A percentile compares a stretch with the other conserved stretches of the same genome.
Evolutionary conservation across 2,888 invertebrate species (phyloP).

Genomic region (Epinotia brunnichana): DNA sequence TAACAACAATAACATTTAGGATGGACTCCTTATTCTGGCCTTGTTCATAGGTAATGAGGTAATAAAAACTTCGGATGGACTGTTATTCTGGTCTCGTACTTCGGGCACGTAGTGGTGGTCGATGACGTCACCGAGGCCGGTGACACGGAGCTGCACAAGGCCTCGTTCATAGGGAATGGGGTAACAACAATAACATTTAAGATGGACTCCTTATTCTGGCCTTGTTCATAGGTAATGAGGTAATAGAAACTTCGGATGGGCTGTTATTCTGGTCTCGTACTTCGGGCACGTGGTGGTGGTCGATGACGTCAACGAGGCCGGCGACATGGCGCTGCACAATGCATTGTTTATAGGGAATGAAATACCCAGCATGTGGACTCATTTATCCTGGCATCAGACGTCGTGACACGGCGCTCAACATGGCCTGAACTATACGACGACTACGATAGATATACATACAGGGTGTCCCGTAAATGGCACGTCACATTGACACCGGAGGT

Average conservation of each 20-base stretch:
- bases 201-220: no score
- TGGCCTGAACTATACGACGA: no score
- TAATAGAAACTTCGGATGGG: conserved; percentile 88
- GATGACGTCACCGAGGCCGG: conserved; percentile 86
- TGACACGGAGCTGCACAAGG: conserved; percentile 87
- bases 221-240: no score
- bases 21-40: no score
- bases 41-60: no score
- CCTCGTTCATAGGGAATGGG: conserved; percentile 87
- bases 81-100: conserved; percentile 87
- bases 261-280: conserved; percentile 87
- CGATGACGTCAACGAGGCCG: conserved; percentile 85
- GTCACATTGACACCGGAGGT: no score
- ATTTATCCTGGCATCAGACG: no score
- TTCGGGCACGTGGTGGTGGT: conserved; percentile 87
- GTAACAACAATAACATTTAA: conserved; percentile 66
- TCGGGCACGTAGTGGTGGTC: conserved; percentile 85
- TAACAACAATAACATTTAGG: conserved; percentile 55
- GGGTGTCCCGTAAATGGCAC: no score
- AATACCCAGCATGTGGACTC: no score
- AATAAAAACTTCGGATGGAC: conserved; percentile 88
- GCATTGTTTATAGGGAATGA: conserved; percentile 87
- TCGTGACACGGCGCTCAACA: no score
- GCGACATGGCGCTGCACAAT: conserved; percentile 87
- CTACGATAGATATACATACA: no score